A percentile compares a stretch with the other conserved stretches of the same genome.
phyloP scores from a whole-genome alignment of 2,888 invertebrate genomes.

The Cataglyphis altisquamis region DNA sequence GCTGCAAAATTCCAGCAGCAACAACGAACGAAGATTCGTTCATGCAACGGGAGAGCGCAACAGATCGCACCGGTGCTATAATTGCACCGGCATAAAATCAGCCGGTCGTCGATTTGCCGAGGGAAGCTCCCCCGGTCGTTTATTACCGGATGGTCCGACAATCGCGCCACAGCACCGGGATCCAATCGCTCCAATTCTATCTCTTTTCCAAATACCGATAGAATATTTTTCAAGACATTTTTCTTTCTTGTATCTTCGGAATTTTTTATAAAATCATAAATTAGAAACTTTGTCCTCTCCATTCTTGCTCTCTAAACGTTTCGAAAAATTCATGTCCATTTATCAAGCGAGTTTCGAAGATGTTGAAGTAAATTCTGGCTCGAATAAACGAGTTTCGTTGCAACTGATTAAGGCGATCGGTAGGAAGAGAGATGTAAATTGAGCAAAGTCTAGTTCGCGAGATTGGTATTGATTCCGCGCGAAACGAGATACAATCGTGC shows the following conservation, averaged over 20 bases:
- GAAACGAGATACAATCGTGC: slow-evolving; percentile 43
- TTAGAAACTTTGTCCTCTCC: neutral
- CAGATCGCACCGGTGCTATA: slow-evolving; percentile 36
- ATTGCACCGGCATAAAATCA: slow-evolving; percentile 34
- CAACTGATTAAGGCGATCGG: neutral
- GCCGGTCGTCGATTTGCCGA: slow-evolving; percentile 34
- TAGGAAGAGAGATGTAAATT: neutral
- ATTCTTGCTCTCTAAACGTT: too few species aligned
- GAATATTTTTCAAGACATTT: neutral
- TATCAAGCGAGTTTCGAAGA: slow-evolving; percentile 6
- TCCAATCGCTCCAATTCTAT: neutral
- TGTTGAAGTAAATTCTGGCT: neutral
- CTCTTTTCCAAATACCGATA: neutral
- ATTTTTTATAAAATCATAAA: neutral
- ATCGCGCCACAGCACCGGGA: neutral
- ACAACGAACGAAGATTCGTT: neutral
- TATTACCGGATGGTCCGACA: slow-evolving; percentile 45
- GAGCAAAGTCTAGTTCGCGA: neutral
- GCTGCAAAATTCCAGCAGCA: neutral
- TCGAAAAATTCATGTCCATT: too few species aligned
- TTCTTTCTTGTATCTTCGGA: neutral
- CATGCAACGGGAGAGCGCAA: slow-evolving; percentile 6
- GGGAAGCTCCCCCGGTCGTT: slow-evolving; percentile 44
- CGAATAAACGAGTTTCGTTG: neutral
- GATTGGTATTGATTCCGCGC: slow-evolving; percentile 22